Percentiles rank a stretch among this genome's conserved stretches.
These are phyloP conservation scores for Eupelmus urozonus DNA, from an alignment of 2,888 invertebrate species.

Conservation along the genomic window DNA sequence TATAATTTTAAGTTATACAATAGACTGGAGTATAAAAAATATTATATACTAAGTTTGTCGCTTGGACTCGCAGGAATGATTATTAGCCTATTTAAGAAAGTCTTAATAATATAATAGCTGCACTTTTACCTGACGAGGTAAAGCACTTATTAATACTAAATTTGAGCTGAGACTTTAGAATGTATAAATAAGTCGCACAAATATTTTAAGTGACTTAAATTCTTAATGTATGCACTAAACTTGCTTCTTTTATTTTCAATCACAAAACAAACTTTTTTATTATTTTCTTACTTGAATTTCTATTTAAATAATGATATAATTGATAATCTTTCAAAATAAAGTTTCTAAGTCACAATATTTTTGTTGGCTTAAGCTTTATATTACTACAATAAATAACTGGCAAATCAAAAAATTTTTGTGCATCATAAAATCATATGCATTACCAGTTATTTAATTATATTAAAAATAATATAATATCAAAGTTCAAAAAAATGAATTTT, in stretches of 20 bases:
- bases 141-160: slow-evolving; percentile 30
- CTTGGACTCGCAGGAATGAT: slow-evolving; percentile 27
- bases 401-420: too few species aligned
- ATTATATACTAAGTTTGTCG: slow-evolving; percentile 20
- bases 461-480: too few species aligned
- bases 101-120: slow-evolving; percentile 1
- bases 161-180: slow-evolving; percentile 10
- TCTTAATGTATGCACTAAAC: neutral
- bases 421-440: neutral
- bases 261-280: slow-evolving; percentile 17
- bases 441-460: neutral
- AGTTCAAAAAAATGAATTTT: too few species aligned
- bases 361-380: too few species aligned
- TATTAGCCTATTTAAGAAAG: slow-evolving; percentile 27
- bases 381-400: too few species aligned
- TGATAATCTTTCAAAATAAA: neutral
- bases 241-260: slow-evolving; percentile 14
- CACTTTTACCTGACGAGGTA: neutral
- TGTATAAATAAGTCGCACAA: neutral
- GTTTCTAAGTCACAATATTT: too few species aligned
- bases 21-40: slow-evolving; percentile 46
- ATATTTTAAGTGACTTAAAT: slow-evolving; percentile 18
- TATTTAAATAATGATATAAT: neutral
- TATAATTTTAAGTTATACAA: slow-evolving; percentile 24
- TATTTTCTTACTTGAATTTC: neutral